Evolutionary conservation across 1,140 invertebrate species (phyloP), one percentile per base, ranked within the genome.

Genomic region (Drosophila orosa): DNA sequence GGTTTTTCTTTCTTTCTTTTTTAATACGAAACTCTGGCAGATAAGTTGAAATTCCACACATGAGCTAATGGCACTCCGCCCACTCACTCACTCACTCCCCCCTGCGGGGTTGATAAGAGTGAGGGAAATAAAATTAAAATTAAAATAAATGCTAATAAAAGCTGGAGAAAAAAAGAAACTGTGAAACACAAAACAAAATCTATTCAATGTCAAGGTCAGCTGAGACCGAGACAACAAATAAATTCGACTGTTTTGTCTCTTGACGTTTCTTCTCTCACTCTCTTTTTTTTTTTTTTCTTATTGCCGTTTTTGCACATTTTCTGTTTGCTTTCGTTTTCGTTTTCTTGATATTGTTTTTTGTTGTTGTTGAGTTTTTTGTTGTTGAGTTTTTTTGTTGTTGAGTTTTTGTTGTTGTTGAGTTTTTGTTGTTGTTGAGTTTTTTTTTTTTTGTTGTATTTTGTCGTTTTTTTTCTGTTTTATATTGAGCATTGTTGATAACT

Each of bases 121-220:
- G 3, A 44, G 33, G 12, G 54, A 22, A 74, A 73, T 74, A 37
- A 45, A 44, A 71, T 57, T 69, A 47, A 69, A 69, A 71, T 48
- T 39, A 37, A 69, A 68, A 68, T 60, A 73, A 85, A 86, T 67
- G 58, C 62, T 67, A 82, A 82, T 40, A 57, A 63, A 50, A 44
- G 13, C 47, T 25, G 33, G 10, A 45, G 13, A 12, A 10, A 54
- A 25, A 47, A 33, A 52, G 44, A 74, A 66, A 63, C 29, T 19
- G 44, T 48, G 35, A 63, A 60, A 29, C 12, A 39, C 25, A 59
- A 65, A 67, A 48, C 65, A 69, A 83, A 83, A 85, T 85, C 82
- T 85, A 85, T 86, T 85, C 82, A 85, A 85, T 85, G 82, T 85
- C 82, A 85, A 85, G 82, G 82, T 85, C 82, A 83, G 42, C 12